Evolutionary conservation across 2,888 invertebrate species (phyloP), one percentile per base, ranked within the genome.

Genomic region (Leptinotarsa peninsularis): DNA sequence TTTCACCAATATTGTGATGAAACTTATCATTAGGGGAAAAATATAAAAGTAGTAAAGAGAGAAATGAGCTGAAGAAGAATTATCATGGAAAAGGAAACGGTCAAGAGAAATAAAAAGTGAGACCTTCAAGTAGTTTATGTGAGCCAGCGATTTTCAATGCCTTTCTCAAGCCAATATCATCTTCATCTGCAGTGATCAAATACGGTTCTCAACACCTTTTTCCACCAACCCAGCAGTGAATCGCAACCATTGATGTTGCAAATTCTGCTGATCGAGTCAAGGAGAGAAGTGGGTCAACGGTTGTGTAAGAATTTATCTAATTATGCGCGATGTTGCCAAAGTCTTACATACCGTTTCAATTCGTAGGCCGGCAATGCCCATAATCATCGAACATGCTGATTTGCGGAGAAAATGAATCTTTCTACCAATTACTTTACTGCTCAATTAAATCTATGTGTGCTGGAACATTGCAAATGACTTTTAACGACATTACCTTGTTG

Each of bases 301-400:
- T 84, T 84, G 83, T 81, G 81, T 81, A 84, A 83, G 82, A 82
- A 84, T 84, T 81, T 79, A 78, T 79, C 76, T 77, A 78, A 80
- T 74, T 78, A 80, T 80, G 78, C 69, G 73, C 79, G 69, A 52
- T 72, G 78, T 79, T 79, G 78, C 74, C 76, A 76, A 70, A 71
- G 27, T 43, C 14, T 49, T 4, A 21, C 54, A 17, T 52, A 56
- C 43, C 60, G 15, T 33, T 49, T 60, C 23, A 10, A 54, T 52
- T 23, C 15, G 68, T 68, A n/a, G 23, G 27, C 27, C 17, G 21
- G 33, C 27, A 18, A 49, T 58, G 23, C 23, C 23, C 58, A 58
- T 58, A 58, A 10, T n/a, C 52, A 52, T 52, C 52, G 18, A 58
- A 27, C 58, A 58, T 58, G 23, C 1, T 15, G 58, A 58, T 27